Evolutionary conservation across 2,888 invertebrate species (phyloP).

Genomic region (Blastobasis lacticolella): DNA sequence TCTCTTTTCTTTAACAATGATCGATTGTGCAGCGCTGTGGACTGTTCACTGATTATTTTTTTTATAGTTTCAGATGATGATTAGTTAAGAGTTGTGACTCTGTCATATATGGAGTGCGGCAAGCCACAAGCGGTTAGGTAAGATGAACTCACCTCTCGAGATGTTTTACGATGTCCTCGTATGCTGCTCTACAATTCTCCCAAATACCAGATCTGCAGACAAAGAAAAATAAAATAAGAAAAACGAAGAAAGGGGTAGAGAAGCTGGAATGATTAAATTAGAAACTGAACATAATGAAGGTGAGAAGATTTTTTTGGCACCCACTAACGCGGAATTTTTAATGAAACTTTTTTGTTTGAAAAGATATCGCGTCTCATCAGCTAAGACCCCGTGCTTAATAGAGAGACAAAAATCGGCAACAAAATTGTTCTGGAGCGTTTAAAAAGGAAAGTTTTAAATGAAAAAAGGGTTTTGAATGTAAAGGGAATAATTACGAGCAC

Average conservation of each 20-base stretch:
- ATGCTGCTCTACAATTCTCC: slow-evolving; percentile 96
- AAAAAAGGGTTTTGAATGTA: slow-evolving; percentile 60
- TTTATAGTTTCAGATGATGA: neutral
- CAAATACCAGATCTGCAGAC: slow-evolving; percentile 88
- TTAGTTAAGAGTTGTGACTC: neutral
- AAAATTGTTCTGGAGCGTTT: slow-evolving; percentile 39
- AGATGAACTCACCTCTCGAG: slow-evolving; percentile 86
- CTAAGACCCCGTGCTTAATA: slow-evolving; percentile 11
- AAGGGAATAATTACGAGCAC: slow-evolving; percentile 72
- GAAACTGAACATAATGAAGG: slow-evolving; percentile 24
- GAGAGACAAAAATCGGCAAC: slow-evolving; percentile 37
- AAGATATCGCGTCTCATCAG: too few relatives aligned
- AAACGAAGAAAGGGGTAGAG: slow-evolving; percentile 36
- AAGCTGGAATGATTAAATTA: slow-evolving; percentile 28
- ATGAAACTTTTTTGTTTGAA: slow-evolving; percentile 4
- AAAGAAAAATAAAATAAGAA: slow-evolving; percentile 61
- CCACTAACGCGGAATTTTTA: slow-evolving; percentile 7
- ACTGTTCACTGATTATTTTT: neutral
- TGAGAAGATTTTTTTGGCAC: slow-evolving; percentile 17
- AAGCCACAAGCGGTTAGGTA: slow-evolving; percentile 5
- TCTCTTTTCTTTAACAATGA: slow-evolving; percentile 21
- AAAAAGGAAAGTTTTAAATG: slow-evolving; percentile 50
- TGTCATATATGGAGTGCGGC: neutral
- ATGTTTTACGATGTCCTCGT: slow-evolving; percentile 96
- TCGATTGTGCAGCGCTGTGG: slow-evolving; percentile 14